Evolutionary conservation across 2,797 vertebrate species (phyloP), one percentile per base, ranked within the genome.

Genomic region (Sebastes wilsoni): DNA sequence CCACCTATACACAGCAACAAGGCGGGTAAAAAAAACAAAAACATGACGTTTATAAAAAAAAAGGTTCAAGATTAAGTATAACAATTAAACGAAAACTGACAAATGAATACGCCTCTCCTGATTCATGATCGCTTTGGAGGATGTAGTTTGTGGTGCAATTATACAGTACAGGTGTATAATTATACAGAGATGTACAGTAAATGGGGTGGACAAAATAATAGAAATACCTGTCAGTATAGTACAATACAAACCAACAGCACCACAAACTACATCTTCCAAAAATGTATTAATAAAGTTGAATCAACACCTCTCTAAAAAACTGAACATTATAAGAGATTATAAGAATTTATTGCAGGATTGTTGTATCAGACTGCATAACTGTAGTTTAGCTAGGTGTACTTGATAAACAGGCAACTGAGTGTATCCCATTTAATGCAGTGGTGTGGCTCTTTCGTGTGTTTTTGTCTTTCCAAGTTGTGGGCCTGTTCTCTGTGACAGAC

Each of bases 1-100:
- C 98, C 88, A 99, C 98, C 99, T 99, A 72, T 1, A 80, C 23
- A 42, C 12, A 75, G 52, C 13, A 32, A 73, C 22, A 42, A 22
- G 52, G 8, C 8, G 8, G 23, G 42, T 42, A 18, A 20, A 58
- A 69, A 69, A 58, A 69, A 66, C 0, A 3, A 38, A 18, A 3
- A 38, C 42, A 49, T 16, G 46, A 9, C 16, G 2, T 49, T 49
- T 49, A 49, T 49, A 3, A 49, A 65, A 18, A 38, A 36, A 18
- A 36, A 9, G 7, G 14, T 14, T 66, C 20, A 23, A 0, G 0
- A 46, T 20, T 6, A 12, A 9, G 28, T 20, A 59, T 25, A 20
- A 36, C 54, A 12, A 52, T 12, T 16, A 20, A 55, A 65, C 2
- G 4, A 46, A 54, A 36, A 27, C 11, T 6, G n/a, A 14, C 16